Percentiles rank a stretch among this genome's conserved stretches.
phyloP scores from a whole-genome alignment of 2,113 vertebrate species.

The Onychostoma macrolepis region DNA sequence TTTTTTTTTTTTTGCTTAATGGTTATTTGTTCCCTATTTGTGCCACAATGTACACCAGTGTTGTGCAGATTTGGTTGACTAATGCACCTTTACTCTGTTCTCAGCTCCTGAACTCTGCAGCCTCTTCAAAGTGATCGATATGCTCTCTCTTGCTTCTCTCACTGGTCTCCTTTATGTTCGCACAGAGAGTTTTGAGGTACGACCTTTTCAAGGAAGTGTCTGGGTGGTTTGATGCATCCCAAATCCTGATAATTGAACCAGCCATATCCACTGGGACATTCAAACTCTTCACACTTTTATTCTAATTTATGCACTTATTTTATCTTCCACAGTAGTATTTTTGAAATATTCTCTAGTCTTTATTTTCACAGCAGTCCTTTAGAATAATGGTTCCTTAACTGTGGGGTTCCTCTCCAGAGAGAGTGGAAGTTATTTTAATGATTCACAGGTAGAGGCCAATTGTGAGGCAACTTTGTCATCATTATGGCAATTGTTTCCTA shows the following conservation, averaged over 20 bases:
- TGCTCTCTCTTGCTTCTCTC: constrained; percentile 15
- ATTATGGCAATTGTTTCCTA: neutral
- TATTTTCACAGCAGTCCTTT: neutral
- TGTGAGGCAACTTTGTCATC: neutral
- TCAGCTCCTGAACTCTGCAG: constrained; percentile 42
- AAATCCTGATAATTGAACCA: constrained; percentile 13
- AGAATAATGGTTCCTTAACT: constrained; percentile 10
- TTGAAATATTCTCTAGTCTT: neutral
- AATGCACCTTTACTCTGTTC: constrained; percentile 39
- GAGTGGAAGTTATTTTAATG: constrained; percentile 25
- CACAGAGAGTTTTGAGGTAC: constrained; percentile 23
- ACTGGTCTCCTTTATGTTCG: constrained; percentile 8
- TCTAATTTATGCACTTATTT: constrained; percentile 4
- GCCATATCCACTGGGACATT: neutral
- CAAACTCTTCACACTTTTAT: neutral
- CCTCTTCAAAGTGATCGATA: constrained; percentile 22
- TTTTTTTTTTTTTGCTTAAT: neutral
- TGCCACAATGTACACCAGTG: neutral
- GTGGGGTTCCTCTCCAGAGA: constrained; percentile 2
- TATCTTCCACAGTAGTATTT: neutral
- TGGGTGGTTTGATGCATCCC: constrained; percentile 22
- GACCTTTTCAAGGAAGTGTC: constrained; percentile 26
- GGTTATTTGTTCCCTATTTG: neutral
- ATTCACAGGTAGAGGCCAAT: constrained; percentile 15
- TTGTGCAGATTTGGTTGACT: constrained; percentile 57